phyloP scores from a whole-genome alignment of 2,888 invertebrate genomes.

The Sarcophaga carnaria region DNA sequence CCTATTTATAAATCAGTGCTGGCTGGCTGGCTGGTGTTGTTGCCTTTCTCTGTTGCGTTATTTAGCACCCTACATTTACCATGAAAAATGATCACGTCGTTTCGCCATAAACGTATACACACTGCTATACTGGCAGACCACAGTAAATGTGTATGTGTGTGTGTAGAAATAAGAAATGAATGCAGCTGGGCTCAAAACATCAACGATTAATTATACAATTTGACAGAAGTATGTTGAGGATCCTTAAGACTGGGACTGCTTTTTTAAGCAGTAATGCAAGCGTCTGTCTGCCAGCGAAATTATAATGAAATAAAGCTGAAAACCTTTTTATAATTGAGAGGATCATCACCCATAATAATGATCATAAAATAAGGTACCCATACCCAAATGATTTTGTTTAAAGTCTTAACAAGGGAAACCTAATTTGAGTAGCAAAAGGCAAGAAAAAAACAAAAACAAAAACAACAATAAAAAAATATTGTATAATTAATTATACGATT shows the following conservation, averaged over 20 bases:
- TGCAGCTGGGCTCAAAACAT: constrained; percentile 67
- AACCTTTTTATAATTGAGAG: constrained; percentile 65
- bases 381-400: constrained; percentile 54
- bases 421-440: constrained; percentile 26
- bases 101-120: constrained; percentile 31
- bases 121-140: neutral
- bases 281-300: constrained; percentile 21
- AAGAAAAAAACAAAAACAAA: neutral
- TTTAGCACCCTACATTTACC: constrained; percentile 67
- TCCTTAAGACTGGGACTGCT: constrained; percentile 51
- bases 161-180: constrained; percentile 30
- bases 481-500: constrained; percentile 59
- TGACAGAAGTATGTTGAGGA: constrained; percentile 66
- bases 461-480: constrained; percentile 22
- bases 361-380: constrained; percentile 35
- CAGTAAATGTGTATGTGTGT: neutral
- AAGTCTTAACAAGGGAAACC: constrained; percentile 58
- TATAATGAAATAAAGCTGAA: constrained; percentile 27
- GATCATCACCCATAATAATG: constrained; percentile 64
- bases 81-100: constrained; percentile 64
- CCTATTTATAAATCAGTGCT: constrained; percentile 66
- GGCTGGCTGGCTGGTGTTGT: neutral
- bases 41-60: constrained; percentile 48
- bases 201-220: constrained; percentile 69
- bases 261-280: constrained; percentile 25